These are phyloP conservation scores for Sussaba pulchella DNA, from an alignment of 2,888 invertebrate species.

Conservation along the genomic window DNA sequence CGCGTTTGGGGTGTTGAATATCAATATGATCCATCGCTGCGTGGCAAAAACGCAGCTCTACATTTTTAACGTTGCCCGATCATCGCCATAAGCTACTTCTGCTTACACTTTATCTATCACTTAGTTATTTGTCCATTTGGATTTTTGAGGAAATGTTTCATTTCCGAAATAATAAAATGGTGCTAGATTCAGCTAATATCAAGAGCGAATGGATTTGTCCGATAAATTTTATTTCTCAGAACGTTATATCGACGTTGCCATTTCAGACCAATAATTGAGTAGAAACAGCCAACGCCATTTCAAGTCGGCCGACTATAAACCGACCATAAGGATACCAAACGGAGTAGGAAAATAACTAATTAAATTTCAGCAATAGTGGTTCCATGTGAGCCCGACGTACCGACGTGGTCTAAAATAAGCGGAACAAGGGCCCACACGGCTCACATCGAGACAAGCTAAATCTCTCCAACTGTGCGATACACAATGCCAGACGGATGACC, in stretches of 20 bases:
- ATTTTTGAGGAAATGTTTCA: no score
- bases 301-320: no score
- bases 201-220: no score
- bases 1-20: neutral
- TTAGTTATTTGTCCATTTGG: no score
- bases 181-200: no score
- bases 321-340: neutral
- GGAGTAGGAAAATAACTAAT: neutral
- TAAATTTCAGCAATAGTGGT: no score
- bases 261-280: no score
- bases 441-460: slow-evolving; percentile 56
- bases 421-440: slow-evolving; percentile 34
- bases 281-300: no score
- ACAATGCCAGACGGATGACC: slow-evolving; percentile 74
- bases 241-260: no score
- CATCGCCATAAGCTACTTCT: neutral
- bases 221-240: no score
- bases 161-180: no score
- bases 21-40: slow-evolving; percentile 18
- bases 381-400: neutral
- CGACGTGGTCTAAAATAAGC: neutral
- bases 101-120: no score
- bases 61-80: neutral
- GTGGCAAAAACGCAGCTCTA: neutral
- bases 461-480: slow-evolving; percentile 74